phyloP scores from a whole-genome alignment of 2,797 vertebrate species.

The Coracias cyanogaster region DNA sequence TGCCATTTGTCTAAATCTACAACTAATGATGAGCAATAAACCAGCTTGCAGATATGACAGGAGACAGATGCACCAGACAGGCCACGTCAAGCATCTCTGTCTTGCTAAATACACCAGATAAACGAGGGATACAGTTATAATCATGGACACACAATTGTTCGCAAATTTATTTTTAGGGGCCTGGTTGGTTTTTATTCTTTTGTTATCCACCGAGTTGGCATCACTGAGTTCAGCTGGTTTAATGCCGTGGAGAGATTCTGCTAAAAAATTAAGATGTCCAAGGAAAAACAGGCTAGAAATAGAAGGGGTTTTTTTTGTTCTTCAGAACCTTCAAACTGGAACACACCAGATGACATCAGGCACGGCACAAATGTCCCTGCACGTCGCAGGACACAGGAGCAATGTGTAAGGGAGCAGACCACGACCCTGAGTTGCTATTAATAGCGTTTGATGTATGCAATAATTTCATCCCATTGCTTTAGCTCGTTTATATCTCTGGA shows the following conservation, averaged over 20 bases:
- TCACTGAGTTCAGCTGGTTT: neutral
- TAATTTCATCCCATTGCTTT: neutral
- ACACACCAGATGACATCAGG: neutral
- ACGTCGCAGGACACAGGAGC: neutral
- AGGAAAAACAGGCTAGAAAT: neutral
- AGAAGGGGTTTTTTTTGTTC: neutral
- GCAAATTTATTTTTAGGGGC: neutral
- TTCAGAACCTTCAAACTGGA: neutral
- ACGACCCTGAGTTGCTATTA: neutral
- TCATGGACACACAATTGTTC: neutral
- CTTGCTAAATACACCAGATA: neutral
- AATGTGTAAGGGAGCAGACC: fast-evolving
- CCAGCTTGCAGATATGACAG: neutral
- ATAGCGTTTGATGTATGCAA: neutral
- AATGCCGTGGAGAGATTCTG: neutral
- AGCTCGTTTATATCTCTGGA: neutral
- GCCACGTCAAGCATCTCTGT: neutral
- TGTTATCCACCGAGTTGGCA: neutral
- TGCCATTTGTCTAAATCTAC: slow-evolving; percentile 46
- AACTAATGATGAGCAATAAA: neutral
- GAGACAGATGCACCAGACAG: neutral
- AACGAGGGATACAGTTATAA: neutral
- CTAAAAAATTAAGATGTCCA: neutral
- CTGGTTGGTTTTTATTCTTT: neutral
- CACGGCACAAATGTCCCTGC: neutral